phyloP scores from a whole-genome alignment of 2,888 invertebrate genomes.

The Lamellibrachia satsuma region DNA sequence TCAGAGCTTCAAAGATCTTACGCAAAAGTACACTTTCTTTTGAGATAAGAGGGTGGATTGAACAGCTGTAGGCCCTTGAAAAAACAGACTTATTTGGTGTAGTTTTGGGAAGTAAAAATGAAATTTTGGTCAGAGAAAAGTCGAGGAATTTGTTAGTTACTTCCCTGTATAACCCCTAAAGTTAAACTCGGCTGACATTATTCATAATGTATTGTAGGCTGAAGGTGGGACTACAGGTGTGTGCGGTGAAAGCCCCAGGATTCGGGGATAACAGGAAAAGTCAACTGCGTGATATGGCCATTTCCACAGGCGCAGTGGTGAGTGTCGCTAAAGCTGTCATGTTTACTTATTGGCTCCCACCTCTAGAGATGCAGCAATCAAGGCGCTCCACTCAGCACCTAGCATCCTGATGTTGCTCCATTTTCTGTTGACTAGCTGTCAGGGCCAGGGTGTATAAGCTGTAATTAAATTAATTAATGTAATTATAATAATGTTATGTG shows the following conservation, averaged over 20 bases:
- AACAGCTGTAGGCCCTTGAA: background rate
- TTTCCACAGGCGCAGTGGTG: conserved; percentile 85
- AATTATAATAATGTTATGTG: too few species aligned
- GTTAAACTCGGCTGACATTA: background rate
- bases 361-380: background rate
- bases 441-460: too few species aligned
- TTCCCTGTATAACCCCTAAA: too few species aligned
- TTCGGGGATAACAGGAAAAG: conserved; percentile 96
- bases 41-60: background rate
- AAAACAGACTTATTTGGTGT: background rate
- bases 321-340: conserved; percentile 31
- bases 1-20: background rate
- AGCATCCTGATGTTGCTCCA: background rate
- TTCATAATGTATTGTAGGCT: conserved; percentile 66
- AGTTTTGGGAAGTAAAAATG: background rate
- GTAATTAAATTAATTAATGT: too few species aligned
- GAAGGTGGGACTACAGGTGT: conserved; percentile 92
- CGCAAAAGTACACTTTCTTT: background rate
- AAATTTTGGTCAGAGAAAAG: background rate
- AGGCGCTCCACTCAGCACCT: background rate
- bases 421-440: too few species aligned
- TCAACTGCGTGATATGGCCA: conserved; percentile 91
- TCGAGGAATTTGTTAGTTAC: background rate
- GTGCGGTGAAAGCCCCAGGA: conserved; percentile 95
- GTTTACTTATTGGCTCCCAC: background rate